phyloP scores from a whole-genome alignment of 2,113 vertebrate genomes.

The Orthonyx spaldingii region DNA sequence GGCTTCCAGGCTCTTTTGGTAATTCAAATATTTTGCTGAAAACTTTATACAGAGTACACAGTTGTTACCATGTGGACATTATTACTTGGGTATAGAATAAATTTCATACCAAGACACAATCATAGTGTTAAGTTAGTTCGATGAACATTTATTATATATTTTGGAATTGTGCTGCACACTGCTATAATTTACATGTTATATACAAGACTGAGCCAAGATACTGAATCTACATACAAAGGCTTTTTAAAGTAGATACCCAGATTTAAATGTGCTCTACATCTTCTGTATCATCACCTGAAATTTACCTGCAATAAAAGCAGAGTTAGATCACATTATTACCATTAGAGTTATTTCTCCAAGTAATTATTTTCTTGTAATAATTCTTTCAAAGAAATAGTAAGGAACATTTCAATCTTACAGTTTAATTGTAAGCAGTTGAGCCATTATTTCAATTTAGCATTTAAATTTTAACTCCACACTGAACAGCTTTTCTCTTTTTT shows the following conservation, averaged over 20 bases:
- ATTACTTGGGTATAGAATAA: neutral
- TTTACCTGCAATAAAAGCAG: conserved; percentile 80
- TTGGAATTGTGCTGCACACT: neutral
- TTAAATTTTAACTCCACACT: neutral
- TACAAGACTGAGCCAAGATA: neutral
- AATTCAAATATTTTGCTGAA: neutral
- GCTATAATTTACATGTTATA: conserved; percentile 33
- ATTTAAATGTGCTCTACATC: conserved; percentile 69
- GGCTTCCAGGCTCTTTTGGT: neutral
- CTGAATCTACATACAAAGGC: neutral
- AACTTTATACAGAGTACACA: neutral
- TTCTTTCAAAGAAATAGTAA: neutral
- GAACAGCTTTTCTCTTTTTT: neutral
- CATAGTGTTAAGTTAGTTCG: neutral
- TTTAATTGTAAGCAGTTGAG: neutral
- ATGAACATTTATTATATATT: conserved; percentile 2
- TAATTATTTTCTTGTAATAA: neutral
- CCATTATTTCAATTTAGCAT: neutral
- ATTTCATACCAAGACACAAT: neutral
- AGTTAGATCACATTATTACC: neutral
- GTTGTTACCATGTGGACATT: neutral
- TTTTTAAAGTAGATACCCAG: neutral
- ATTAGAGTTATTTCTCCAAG: neutral
- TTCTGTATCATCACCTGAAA: conserved; percentile 99
- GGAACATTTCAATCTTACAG: neutral